These are phyloP conservation scores for Ornithoptera alexandrae DNA, from an alignment of 2,888 invertebrate species.

Conservation along the genomic window DNA sequence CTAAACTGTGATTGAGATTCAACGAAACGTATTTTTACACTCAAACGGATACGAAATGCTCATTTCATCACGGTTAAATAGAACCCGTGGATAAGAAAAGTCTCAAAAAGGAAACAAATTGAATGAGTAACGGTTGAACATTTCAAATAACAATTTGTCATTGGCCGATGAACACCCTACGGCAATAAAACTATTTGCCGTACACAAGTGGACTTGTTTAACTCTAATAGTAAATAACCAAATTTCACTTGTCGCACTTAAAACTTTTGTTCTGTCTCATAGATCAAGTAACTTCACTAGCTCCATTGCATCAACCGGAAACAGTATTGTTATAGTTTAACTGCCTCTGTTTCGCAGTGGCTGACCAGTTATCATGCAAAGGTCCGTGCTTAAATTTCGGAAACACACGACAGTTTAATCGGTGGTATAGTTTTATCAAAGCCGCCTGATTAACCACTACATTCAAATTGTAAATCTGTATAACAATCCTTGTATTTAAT, in stretches of 20 bases:
- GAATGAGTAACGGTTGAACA: neutral
- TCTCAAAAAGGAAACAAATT: neutral
- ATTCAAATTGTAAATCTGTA: too few relatives aligned
- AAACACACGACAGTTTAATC: too few relatives aligned
- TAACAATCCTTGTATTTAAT: too few relatives aligned
- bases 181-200: neutral
- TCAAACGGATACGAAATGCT: slow-evolving; percentile 5
- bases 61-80: neutral
- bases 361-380: too few relatives aligned
- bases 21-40: slow-evolving; percentile 13
- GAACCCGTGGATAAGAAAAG: neutral
- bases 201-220: neutral
- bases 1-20: slow-evolving; percentile 8
- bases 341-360: too few relatives aligned
- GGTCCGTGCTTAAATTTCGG: too few relatives aligned
- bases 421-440: too few relatives aligned
- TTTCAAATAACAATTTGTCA: neutral
- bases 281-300: too few relatives aligned
- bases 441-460: too few relatives aligned
- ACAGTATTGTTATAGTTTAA: too few relatives aligned
- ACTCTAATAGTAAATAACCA: neutral
- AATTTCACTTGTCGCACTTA: neutral
- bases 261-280: neutral
- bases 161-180: neutral
- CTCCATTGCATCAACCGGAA: too few relatives aligned